Conservation (phyloP, 1,140 invertebrate species). For the Drosophila azteca region DNA sequence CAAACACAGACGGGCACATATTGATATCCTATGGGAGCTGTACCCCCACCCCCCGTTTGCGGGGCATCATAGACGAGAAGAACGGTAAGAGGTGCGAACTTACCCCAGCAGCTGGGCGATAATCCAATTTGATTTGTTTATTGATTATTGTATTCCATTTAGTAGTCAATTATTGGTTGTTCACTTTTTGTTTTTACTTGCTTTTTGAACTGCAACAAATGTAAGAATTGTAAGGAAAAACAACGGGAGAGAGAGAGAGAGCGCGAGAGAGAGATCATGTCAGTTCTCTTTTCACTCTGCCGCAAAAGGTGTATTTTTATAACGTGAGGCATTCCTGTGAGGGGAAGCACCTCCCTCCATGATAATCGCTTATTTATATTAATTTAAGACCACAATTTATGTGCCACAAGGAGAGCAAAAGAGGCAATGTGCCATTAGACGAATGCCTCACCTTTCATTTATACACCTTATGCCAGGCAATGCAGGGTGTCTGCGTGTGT, state of each 20-base stretch:
- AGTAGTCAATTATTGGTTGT: conserved; percentile 7
- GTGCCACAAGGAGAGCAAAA: not conserved
- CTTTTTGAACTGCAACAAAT: conserved; percentile 42
- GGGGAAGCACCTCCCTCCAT: too few relatives aligned
- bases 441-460: not conserved
- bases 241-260: not conserved
- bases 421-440: too few relatives aligned
- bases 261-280: too few relatives aligned
- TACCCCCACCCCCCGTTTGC: not conserved
- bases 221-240: conserved; percentile 15
- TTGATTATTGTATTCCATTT: conserved; percentile 24
- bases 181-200: conserved; percentile 5
- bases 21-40: not conserved
- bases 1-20: conserved; percentile 5
- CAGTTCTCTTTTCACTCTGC: not conserved
- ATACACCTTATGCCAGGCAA: not conserved
- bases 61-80: not conserved
- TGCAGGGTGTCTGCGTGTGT: not conserved
- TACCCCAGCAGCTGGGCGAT: conserved; percentile 37
- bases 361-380: too few relatives aligned
- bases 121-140: conserved; percentile 55
- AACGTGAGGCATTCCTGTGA: too few relatives aligned
- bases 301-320: too few relatives aligned
- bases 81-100: conserved; percentile 16
- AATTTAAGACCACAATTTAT: too few relatives aligned